Percentiles rank a stretch among this genome's conserved stretches.
Conservation (phyloP, 2,797 vertebrate species). For the Sebastiscus tertius region DNA sequence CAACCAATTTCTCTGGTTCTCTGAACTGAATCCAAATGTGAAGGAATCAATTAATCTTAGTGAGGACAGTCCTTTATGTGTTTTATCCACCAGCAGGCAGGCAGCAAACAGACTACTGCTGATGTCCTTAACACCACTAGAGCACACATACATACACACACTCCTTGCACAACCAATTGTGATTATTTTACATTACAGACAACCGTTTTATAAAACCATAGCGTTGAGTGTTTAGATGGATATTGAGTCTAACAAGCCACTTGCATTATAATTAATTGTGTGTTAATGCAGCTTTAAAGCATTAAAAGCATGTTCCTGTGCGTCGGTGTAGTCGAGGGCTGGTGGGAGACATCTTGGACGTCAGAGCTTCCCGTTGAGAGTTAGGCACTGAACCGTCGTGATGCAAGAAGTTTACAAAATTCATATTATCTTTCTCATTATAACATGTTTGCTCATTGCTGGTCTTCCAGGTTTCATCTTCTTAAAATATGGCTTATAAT, state of each 20-base stretch:
- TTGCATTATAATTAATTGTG: background rate
- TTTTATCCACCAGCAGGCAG: conserved; percentile 60
- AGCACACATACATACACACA: conserved; percentile 3
- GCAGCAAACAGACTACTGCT: conserved; percentile 30
- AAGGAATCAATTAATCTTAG: conserved; percentile 75
- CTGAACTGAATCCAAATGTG: conserved; percentile 74
- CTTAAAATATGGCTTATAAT: background rate
- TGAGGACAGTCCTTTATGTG: conserved; percentile 62
- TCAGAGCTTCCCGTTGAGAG: background rate
- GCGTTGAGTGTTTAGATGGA: background rate
- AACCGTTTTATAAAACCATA: background rate
- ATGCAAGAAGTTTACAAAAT: background rate
- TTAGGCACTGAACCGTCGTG: background rate
- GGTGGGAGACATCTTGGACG: background rate
- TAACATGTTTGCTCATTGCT: background rate
- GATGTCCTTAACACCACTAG: conserved; percentile 25
- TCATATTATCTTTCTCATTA: background rate
- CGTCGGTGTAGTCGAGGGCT: background rate
- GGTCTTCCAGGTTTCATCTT: background rate
- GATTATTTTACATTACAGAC: conserved; percentile 12
- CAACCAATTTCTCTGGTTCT: conserved; percentile 72
- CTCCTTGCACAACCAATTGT: background rate
- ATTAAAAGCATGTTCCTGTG: background rate
- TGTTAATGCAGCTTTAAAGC: background rate
- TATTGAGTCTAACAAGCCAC: background rate